Percentiles rank a stretch among this genome's conserved stretches.
Conservation (phyloP, 1,140 invertebrate genomes). For the Drosophila virilis region DNA sequence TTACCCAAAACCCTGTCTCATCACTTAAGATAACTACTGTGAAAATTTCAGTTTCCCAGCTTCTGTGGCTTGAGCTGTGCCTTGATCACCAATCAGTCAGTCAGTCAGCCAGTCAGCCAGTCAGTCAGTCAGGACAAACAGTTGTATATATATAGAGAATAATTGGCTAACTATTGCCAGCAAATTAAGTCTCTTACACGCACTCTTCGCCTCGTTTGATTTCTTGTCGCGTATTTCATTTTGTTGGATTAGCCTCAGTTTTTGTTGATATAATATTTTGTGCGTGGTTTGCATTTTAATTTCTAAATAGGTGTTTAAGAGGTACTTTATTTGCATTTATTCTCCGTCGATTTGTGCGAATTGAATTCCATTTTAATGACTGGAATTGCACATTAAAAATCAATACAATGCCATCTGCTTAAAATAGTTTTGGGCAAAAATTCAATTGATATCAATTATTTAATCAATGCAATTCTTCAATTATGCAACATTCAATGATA, state of each 20-base stretch:
- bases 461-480: not conserved
- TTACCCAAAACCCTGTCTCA: too few relatives aligned
- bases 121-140: too few relatives aligned
- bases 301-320: not conserved
- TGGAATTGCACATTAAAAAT: slow-evolving; percentile 11
- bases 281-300: not conserved
- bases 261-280: slow-evolving; percentile 2
- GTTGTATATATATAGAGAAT: not conserved
- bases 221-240: not conserved
- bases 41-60: too few relatives aligned
- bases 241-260: not conserved
- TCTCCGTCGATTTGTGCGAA: slow-evolving; percentile 14
- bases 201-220: slow-evolving; percentile 15
- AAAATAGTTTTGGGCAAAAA: slow-evolving; percentile 1
- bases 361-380: slow-evolving; percentile 30
- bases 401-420: slow-evolving; percentile 19
- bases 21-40: too few relatives aligned
- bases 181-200: slow-evolving; percentile 33
- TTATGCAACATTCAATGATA: not conserved
- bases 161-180: slow-evolving; percentile 10
- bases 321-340: slow-evolving; percentile 25
- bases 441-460: slow-evolving; percentile 4
- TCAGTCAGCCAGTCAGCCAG: too few relatives aligned
- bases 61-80: too few relatives aligned
- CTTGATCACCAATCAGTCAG: too few relatives aligned